A percentile compares a stretch with the other conserved stretches of the same genome.
Conservation (phyloP, 2,797 vertebrate species). For the Caiman crocodilus region DNA sequence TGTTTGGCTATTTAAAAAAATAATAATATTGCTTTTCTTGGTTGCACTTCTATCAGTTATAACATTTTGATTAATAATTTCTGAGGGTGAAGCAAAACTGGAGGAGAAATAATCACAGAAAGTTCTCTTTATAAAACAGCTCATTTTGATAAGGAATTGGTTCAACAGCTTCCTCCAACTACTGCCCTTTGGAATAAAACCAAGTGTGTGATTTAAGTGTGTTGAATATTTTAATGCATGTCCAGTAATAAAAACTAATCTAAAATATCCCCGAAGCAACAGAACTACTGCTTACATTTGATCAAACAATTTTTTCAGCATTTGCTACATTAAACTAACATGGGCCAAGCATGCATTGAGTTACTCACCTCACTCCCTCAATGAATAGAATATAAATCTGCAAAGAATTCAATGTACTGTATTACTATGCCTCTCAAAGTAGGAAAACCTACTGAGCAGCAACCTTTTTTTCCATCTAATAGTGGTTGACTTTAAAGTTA, state of each 20-base stretch:
- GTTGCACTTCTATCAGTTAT: background rate
- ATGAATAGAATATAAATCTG: background rate
- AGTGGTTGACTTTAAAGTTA: slow-evolving; percentile 3
- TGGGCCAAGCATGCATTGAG: background rate
- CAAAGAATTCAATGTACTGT: background rate
- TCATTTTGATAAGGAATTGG: background rate
- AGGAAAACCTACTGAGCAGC: background rate
- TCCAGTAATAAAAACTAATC: background rate
- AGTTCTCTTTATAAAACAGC: background rate
- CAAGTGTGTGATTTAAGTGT: background rate
- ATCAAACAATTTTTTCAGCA: background rate
- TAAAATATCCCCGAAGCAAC: background rate
- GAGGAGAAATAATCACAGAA: background rate
- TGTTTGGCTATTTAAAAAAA: background rate
- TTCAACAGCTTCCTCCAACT: background rate
- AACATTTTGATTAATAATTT: background rate
- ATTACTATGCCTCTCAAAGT: background rate
- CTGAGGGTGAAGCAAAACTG: background rate
- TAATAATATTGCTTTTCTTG: background rate
- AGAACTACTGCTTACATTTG: background rate
- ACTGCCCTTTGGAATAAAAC: background rate
- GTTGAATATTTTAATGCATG: background rate
- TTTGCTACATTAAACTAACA: background rate
- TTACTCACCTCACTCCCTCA: background rate
- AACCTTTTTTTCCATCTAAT: background rate